Evolutionary conservation across 1,140 invertebrate genomes (phyloP).

Genomic region (Drosophila gunungcola): DNA sequence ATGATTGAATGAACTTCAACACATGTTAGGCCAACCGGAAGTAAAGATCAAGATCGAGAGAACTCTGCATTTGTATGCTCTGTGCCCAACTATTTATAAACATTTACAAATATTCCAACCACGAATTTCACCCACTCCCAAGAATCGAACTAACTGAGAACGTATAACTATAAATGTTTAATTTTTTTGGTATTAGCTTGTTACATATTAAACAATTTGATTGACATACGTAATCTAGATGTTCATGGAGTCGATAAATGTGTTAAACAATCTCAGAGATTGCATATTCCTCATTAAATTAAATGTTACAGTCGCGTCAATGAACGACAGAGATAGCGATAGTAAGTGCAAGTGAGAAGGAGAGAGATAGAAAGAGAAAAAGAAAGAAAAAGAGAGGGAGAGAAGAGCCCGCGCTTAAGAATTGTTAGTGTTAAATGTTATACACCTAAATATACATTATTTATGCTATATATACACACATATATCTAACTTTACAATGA

Average conservation of each 20-base stretch:
- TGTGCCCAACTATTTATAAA: constrained; percentile 48
- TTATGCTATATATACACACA: constrained; percentile 40
- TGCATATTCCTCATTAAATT: constrained; percentile 57
- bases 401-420: constrained; percentile 33
- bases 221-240: constrained; percentile 49
- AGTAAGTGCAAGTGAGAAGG: constrained; percentile 14
- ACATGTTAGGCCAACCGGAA: constrained; percentile 6
- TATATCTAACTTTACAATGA: constrained; percentile 43
- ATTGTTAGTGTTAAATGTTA: constrained; percentile 52
- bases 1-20: constrained; percentile 2
- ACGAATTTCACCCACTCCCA: constrained; percentile 61
- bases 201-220: constrained; percentile 27
- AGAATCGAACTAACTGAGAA: constrained; percentile 36
- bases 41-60: constrained; percentile 19
- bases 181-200: constrained; percentile 22
- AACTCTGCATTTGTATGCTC: constrained; percentile 57
- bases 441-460: constrained; percentile 48
- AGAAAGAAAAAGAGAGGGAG: constrained; percentile 13
- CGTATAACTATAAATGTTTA: constrained; percentile 12
- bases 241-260: constrained; percentile 39
- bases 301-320: constrained; percentile 34
- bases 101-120: constrained; percentile 40
- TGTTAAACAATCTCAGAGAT: constrained; percentile 71
- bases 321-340: constrained; percentile 18
- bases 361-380: constrained; percentile 14